Percentiles rank a stretch among this genome's conserved stretches.
These are phyloP conservation scores for Polypedilum pembai DNA, from an alignment of 1,140 invertebrate species.

Conservation along the genomic window DNA sequence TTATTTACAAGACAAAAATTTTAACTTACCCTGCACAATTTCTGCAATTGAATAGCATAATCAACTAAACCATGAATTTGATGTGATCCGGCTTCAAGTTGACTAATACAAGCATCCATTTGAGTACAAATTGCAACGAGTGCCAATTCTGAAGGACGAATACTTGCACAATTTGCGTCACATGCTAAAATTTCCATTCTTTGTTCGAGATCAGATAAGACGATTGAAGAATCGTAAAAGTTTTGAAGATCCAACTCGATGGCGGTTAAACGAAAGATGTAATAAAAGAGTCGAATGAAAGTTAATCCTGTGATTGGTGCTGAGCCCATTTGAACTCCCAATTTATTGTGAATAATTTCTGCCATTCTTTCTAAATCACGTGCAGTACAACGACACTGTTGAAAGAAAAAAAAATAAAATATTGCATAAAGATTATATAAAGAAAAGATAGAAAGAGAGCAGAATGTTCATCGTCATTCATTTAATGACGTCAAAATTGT, in stretches of 20 bases:
- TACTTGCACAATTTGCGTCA: constrained; percentile 59
- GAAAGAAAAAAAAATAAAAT: constrained; percentile 38
- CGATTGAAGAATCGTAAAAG: constrained; percentile 43
- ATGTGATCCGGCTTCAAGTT: constrained; percentile 30
- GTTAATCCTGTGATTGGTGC: constrained; percentile 55
- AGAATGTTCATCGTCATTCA: too few relatives aligned
- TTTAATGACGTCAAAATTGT: constrained; percentile 7
- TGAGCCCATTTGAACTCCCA: constrained; percentile 52
- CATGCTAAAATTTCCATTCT: constrained; percentile 63
- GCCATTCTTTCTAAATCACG: constrained; percentile 68
- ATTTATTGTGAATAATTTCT: constrained; percentile 58
- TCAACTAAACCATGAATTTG: constrained; percentile 45
- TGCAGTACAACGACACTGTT: constrained; percentile 64
- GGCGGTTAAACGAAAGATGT: constrained; percentile 50
- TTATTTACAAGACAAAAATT: too few relatives aligned
- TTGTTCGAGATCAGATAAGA: constrained; percentile 51
- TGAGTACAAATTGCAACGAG: constrained; percentile 59
- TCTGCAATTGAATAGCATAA: constrained; percentile 52
- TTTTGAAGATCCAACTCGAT: constrained; percentile 45
- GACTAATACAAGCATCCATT: constrained; percentile 47
- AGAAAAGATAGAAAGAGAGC: neutral
- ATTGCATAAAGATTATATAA: neutral
- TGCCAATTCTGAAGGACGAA: constrained; percentile 59
- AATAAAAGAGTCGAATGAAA: constrained; percentile 57
- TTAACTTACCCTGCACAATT: constrained; percentile 50